Conservation (phyloP, 2,888 invertebrate genomes). For the Blastobasis lacticolella region DNA sequence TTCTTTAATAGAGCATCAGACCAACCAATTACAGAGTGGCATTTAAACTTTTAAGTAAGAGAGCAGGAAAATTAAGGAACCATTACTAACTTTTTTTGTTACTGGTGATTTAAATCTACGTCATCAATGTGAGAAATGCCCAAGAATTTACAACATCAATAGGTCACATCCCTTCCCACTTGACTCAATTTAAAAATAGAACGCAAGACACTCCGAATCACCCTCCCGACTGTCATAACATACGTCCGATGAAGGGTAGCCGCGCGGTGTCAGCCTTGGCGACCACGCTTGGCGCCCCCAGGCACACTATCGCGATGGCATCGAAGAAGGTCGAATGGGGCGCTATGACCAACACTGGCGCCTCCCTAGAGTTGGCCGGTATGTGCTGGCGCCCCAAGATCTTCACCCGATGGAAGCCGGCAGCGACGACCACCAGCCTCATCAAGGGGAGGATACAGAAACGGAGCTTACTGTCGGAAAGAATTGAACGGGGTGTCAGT, state of each 20-base stretch:
- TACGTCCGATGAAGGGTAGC: constrained; percentile 94
- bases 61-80: too few species aligned
- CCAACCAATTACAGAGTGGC: too few species aligned
- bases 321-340: constrained; percentile 96
- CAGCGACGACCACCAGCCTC: constrained; percentile 83
- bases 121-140: too few species aligned
- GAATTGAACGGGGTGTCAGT: too few species aligned
- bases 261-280: constrained; percentile 89
- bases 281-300: constrained; percentile 91
- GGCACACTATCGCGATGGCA: constrained; percentile 85
- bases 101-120: too few species aligned
- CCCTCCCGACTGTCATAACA: constrained; percentile 32
- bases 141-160: too few species aligned
- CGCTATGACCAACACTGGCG: constrained; percentile 89
- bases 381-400: constrained; percentile 78
- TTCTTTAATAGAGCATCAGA: too few species aligned
- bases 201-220: too few species aligned
- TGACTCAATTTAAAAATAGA: too few species aligned
- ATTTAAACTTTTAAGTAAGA: too few species aligned
- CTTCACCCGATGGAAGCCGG: constrained; percentile 87
- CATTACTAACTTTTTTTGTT: too few species aligned
- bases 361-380: constrained; percentile 75
- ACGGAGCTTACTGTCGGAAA: constrained; percentile 73
- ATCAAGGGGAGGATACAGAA: constrained; percentile 79
- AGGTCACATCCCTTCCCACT: too few species aligned